Evolutionary conservation across 2,797 vertebrate genomes (phyloP), one percentile per base, ranked within the genome.

Genomic region (Acrocephalus scirpaceus): DNA sequence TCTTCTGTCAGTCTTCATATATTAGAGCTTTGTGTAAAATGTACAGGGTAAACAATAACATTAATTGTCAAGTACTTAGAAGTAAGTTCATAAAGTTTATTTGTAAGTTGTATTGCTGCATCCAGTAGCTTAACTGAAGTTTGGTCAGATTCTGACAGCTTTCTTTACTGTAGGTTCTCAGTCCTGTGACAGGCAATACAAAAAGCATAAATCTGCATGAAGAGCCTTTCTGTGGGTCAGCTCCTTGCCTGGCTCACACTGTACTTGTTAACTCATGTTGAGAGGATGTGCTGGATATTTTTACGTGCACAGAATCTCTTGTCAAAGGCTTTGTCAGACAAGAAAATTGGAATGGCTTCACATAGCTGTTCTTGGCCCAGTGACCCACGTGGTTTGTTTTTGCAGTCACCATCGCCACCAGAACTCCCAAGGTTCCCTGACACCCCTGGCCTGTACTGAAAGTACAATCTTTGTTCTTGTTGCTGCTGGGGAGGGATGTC

Each of bases 221-320:
- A 57, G 60, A 85, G 44, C 69, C n/a, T 13, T 42, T 69, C 47
- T 44, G 45, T 36, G n/a, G 21, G 38, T 18, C 18, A 12, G 56
- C 57, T 70, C 53, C 47, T 61, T 23, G 32, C 40, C 53, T 42
- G 54, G 42, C 66, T 78, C 77, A 57, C 25, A 10, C 42, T 38
- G 7, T 6, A 0, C 23, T 56, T 32, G 17, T 48, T 62, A 23
- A 7, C n/a, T 7, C 42, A 2, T 0, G 0, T 2, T 25, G 54
- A n/a, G 32, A 75, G 18, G 47, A 13, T 34, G 18, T 27, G 19
- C 9, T 47, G 58, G 5, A 1, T 30, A 1, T 64, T 74, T 64
- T 26, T 26, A 9, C 9, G 29, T 57, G 54, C 38, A 13, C 10
- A 30, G 75, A 72, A 22, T 48, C 79, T 62, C 21, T 21, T 67